Evolutionary conservation across 1,140 invertebrate species (phyloP), one percentile per base, ranked within the genome.

Genomic region (Drosophila tropicalis): DNA sequence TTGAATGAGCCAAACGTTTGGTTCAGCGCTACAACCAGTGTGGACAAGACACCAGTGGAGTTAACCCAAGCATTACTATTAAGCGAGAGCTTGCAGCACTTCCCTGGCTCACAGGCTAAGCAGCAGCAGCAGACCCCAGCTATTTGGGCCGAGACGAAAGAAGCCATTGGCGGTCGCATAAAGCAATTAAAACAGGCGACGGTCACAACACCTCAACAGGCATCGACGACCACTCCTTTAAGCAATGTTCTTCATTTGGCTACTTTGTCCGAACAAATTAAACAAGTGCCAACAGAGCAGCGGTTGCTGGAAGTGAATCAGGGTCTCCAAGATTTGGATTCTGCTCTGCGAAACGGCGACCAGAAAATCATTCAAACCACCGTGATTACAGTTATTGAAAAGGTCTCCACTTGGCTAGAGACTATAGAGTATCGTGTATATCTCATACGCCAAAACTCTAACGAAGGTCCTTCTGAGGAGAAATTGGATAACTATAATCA

Each of bases 391-490:
- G 94, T 96, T 1, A 95, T 97, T 29, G 95, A 97, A 90, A 96
- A 94, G 0, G 95, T 97, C 5, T 96, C 95, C 0, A 95, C 94
- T 19, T 97, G 96, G 96, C 86, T 97, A 40, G 96, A 97, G 92
- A 96, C 95, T 22, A 96, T 97, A 71, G 96, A 97, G 91, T 96
- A 96, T 73, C 94, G 95, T 81, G 95, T 97, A 7, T 95, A 96
- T 68, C 76, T 94, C 7, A 94, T 94, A 41, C 93, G 93, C 54
- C 94, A 95, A 78, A 93, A 94, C 82, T 93, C 93, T 6, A 92
- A 92, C 62, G 92, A 94, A 36, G 93, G 93, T 34, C 93, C 94
- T 19, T 93, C 93, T 3, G 91, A 93, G 69, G 92, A 94, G 85
- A 95, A 95, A 82, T 91, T 95, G 55, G 90, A 85, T 76, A 67